Evolutionary conservation across 2,113 vertebrate genomes (phyloP).

Genomic region (Tiliqua scincoides): DNA sequence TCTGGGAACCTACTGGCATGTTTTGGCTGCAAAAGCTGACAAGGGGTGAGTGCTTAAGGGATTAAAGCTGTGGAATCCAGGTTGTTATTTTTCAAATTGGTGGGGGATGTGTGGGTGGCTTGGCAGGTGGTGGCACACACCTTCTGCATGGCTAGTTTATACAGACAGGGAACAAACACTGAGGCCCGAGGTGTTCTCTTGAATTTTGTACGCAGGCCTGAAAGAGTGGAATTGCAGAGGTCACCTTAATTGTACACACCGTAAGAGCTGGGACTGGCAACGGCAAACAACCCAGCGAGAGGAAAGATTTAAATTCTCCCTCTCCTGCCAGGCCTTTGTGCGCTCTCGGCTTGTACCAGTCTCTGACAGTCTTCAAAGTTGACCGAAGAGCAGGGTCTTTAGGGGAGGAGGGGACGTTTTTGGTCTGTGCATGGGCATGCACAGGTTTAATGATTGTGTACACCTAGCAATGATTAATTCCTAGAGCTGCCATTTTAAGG

Average conservation of each 20-base stretch:
- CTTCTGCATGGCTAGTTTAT: not conserved
- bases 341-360: not conserved
- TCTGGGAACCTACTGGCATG: not conserved
- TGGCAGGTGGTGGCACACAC: not conserved
- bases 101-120: not conserved
- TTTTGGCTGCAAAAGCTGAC: not conserved
- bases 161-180: not conserved
- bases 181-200: not conserved
- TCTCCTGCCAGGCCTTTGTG: not conserved
- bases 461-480: slow-evolving; percentile 2
- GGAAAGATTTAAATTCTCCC: not conserved
- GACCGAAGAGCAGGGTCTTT: too few relatives aligned
- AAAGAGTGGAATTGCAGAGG: not conserved
- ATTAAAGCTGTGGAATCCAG: not conserved
- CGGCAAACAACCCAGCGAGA: not conserved
- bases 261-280: not conserved
- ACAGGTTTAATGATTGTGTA: not conserved
- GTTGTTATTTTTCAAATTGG: not conserved
- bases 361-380: not conserved
- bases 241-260: too few relatives aligned
- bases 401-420: not conserved
- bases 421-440: not conserved
- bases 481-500: slow-evolving; percentile 45
- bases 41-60: not conserved
- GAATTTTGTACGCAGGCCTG: not conserved